phyloP scores from a whole-genome alignment of 1,140 invertebrate genomes.

The Cotesia typhae region DNA sequence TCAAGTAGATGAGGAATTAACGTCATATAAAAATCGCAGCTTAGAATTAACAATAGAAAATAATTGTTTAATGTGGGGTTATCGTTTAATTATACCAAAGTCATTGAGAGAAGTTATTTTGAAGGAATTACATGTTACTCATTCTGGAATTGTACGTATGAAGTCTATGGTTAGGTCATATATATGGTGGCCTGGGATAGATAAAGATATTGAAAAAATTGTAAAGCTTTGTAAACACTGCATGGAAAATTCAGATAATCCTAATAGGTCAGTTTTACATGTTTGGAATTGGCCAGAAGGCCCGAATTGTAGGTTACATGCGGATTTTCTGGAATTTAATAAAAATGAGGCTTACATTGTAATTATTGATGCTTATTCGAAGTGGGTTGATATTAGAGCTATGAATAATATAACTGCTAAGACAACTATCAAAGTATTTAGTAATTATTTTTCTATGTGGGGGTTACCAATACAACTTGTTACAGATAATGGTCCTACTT shows the following conservation, averaged over 20 bases:
- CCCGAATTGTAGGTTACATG: no score
- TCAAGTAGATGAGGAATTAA: neutral
- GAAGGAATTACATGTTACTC: constrained; percentile 11
- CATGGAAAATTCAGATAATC: constrained; percentile 7
- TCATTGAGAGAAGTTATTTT: constrained; percentile 1
- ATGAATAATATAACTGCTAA: constrained; percentile 24
- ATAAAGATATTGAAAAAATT: constrained; percentile 15
- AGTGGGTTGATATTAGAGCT: constrained; percentile 34
- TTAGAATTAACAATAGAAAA: constrained; percentile 8
- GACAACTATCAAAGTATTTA: constrained; percentile 40
- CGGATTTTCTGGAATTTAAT: no score
- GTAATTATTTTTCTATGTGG: constrained; percentile 42
- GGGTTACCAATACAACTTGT: constrained; percentile 39
- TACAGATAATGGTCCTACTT: constrained; percentile 42
- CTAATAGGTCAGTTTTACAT: neutral
- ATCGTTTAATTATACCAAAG: neutral
- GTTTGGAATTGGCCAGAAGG: no score
- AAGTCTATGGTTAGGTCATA: constrained; percentile 11
- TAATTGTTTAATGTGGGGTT: constrained; percentile 15
- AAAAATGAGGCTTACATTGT: constrained; percentile 14
- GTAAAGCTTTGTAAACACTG: constrained; percentile 1
- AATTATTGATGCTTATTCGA: constrained; percentile 32
- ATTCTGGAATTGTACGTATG: constrained; percentile 18
- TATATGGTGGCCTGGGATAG: constrained; percentile 20
- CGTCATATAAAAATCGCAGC: neutral